Evolutionary conservation across 1,140 invertebrate species (phyloP), one percentile per base, ranked within the genome.

Genomic region (Ridgeia piscesae): DNA sequence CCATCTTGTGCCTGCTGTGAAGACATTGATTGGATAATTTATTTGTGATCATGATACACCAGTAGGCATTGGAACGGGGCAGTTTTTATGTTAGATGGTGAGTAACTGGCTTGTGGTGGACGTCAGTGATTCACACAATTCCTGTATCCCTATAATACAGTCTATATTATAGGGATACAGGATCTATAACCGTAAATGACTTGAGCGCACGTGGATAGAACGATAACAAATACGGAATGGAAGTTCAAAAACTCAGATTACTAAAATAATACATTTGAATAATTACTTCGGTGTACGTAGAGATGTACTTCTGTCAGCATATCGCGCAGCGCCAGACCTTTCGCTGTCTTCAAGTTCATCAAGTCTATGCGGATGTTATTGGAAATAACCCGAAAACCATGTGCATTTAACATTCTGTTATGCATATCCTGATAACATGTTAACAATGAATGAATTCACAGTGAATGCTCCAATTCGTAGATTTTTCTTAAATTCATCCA

Each of bases 301-400:
- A 97, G 95, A 96, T 99, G 98, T 35, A 99, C 95, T 96, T 99
- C 98, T 34, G 98, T 98, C 48, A 99, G 95, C 94, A 99, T 98
- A 95, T 99, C 99, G 94, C 97, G 97, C 11, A 99, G 96, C 1
- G 99, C 98, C 89, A 99, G 96, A 17, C 98, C 98, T 96, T 99
- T 99, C 0, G 97, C 96, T 35, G 97, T 97, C 96, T 99, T 98
- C 58, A 99, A 95, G 96, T 97, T 97, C 92, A 98, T 98, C 88
- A 95, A 95, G 96, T 98, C 98, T 98, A 94, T 34, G 77, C 58
- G 90, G 33, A 93, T 48, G 33, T 77, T 34, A 91, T 89, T 17
- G 31, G 33, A 34, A 50, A 42, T 35, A 58, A 2, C 34, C 35
- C 14, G 33, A 35, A n/a, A 91, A 42, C 11, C 17, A 91, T 35